A percentile compares a stretch with the other conserved stretches of the same genome.
These are phyloP conservation scores for Lanius collurio DNA, from an alignment of 2,113 vertebrate species.

Conservation along the genomic window DNA sequence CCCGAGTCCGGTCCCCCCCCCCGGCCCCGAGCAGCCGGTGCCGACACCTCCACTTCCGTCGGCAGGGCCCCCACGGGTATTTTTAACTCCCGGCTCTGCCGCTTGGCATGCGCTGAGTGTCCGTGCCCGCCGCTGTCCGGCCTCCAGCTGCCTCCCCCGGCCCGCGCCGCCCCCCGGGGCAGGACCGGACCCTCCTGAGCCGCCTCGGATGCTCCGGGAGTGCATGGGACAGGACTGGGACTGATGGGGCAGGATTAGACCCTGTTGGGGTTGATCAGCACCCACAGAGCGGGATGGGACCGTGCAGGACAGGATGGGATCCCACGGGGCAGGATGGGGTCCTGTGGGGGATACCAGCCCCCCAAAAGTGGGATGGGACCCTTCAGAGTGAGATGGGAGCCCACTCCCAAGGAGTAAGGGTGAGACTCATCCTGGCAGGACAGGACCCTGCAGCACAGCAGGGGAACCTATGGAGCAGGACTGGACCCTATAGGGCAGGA, in stretches of 20 bases:
- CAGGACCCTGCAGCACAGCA: background rate
- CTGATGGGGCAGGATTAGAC: rapidly evolving
- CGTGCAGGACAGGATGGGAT: rapidly evolving
- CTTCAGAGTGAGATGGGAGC: background rate
- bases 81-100: conserved; percentile 10
- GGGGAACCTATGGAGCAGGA: background rate
- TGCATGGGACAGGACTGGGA: rapidly evolving
- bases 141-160: background rate
- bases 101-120: background rate
- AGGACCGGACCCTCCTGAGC: background rate
- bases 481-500: rapidly evolving
- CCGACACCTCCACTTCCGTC: conserved; percentile 59
- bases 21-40: background rate
- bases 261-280: rapidly evolving
- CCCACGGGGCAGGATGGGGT: rapidly evolving
- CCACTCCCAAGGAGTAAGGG: too few relatives aligned
- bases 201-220: rapidly evolving
- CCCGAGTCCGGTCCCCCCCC: background rate
- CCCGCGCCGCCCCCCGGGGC: background rate
- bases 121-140: background rate
- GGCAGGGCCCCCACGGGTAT: background rate
- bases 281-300: background rate
- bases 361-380: background rate
- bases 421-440: background rate
- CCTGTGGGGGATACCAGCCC: background rate